Percentiles rank a stretch among this genome's conserved stretches.
Conservation (phyloP, 2,797 vertebrate species). For the Naso thynnoides region DNA sequence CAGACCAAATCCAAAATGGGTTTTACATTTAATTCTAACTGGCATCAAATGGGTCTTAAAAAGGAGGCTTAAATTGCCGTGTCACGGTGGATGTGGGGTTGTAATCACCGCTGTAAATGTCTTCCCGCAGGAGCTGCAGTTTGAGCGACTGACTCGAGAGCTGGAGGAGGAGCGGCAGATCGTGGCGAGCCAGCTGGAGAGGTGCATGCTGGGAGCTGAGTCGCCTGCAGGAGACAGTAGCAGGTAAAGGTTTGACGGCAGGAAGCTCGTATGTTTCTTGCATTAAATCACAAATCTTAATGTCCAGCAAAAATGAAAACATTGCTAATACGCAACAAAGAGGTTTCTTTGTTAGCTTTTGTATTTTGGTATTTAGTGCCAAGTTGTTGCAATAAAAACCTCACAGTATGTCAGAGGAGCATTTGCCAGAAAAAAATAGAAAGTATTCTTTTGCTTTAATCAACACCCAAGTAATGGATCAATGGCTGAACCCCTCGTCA, state of each 20-base stretch:
- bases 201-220: slow-evolving; percentile 95
- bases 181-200: slow-evolving; percentile 96
- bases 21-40: slow-evolving; percentile 61
- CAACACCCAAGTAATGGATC: neutral
- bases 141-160: slow-evolving; percentile 95
- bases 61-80: slow-evolving; percentile 37
- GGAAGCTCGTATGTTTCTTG: neutral
- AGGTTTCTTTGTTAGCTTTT: neutral
- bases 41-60: slow-evolving; percentile 57
- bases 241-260: slow-evolving; percentile 82
- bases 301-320: neutral
- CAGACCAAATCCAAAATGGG: slow-evolving; percentile 42
- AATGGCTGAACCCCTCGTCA: too few species aligned
- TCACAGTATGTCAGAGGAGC: neutral
- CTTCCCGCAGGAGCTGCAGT: slow-evolving; percentile 92
- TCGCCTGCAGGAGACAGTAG: slow-evolving; percentile 93
- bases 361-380: too few species aligned
- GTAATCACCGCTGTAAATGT: slow-evolving; percentile 42
- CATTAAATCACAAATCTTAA: neutral
- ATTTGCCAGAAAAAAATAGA: too few species aligned
- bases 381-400: neutral
- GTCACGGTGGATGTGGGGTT: slow-evolving; percentile 26
- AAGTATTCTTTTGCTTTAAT: neutral
- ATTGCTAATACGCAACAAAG: neutral
- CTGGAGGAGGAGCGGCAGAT: slow-evolving; percentile 97